These are phyloP conservation scores for Macrocentrus cingulum DNA, from an alignment of 1,140 invertebrate genomes.

Conservation along the genomic window DNA sequence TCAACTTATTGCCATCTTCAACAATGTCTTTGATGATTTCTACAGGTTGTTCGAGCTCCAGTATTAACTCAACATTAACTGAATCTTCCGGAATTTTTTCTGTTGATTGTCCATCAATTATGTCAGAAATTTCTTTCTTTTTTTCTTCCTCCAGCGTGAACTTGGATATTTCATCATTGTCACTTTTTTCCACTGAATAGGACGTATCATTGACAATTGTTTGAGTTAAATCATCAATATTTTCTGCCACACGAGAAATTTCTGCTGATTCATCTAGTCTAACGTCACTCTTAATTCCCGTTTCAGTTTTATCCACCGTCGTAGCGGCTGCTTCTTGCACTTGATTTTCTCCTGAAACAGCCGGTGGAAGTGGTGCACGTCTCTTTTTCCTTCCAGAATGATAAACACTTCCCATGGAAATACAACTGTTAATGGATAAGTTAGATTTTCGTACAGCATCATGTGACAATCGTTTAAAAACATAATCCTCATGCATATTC, in stretches of 20 bases:
- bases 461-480: slow-evolving; percentile 49
- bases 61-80: slow-evolving; percentile 21
- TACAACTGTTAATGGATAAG: slow-evolving; percentile 53
- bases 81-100: slow-evolving; percentile 1
- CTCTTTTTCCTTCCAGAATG: slow-evolving; percentile 49
- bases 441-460: slow-evolving; percentile 51
- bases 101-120: background rate
- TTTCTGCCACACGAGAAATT: slow-evolving; percentile 36
- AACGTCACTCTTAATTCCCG: slow-evolving; percentile 18
- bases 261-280: slow-evolving; percentile 30
- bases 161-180: background rate
- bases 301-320: too few relatives aligned
- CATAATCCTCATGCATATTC: slow-evolving; percentile 46
- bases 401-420: slow-evolving; percentile 47
- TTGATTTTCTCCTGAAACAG: slow-evolving; percentile 34
- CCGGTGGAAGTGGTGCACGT: slow-evolving; percentile 48
- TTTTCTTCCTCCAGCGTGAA: background rate
- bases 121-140: too few relatives aligned
- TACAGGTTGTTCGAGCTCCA: slow-evolving; percentile 3
- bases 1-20: slow-evolving; percentile 25
- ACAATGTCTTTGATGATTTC: slow-evolving; percentile 22
- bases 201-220: background rate
- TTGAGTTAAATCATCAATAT: slow-evolving; percentile 37
- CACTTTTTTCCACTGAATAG: background rate
- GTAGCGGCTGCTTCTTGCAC: too few relatives aligned